A percentile compares a stretch with the other conserved stretches of the same genome.
Conservation (phyloP, 2,113 vertebrate genomes). For the Pseudorhombus dupliciocellatus region DNA sequence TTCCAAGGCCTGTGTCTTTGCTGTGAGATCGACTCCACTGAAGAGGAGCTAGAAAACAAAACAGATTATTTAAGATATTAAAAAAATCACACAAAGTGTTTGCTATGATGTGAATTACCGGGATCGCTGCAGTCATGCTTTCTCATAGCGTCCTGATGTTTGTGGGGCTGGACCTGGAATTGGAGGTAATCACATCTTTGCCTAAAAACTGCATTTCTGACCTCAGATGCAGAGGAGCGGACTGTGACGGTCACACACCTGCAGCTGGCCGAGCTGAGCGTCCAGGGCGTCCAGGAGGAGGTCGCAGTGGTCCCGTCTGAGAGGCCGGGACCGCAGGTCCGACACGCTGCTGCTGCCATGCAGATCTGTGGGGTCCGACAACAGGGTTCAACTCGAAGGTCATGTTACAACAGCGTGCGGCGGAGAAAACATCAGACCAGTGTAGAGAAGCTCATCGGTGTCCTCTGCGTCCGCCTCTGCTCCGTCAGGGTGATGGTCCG, state of each 20-base stretch:
- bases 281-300: constrained; percentile 75
- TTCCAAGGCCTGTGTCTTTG: constrained; percentile 76
- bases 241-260: constrained; percentile 62
- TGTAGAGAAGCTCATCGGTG: constrained; percentile 53
- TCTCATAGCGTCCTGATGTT: constrained; percentile 2
- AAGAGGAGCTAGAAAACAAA: constrained; percentile 51
- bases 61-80: not conserved
- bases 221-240: not conserved
- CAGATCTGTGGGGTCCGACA: constrained; percentile 41
- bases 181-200: constrained; percentile 5
- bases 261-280: constrained; percentile 65
- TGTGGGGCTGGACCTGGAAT: constrained; percentile 57
- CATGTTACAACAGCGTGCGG: not conserved
- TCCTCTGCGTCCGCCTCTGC: constrained; percentile 35
- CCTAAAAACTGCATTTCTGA: not conserved
- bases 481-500: constrained; percentile 16
- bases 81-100: not conserved
- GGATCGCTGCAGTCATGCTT: constrained; percentile 4
- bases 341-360: constrained; percentile 5
- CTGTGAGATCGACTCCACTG: constrained; percentile 58
- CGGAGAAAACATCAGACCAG: constrained; percentile 56
- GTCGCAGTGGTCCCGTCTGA: constrained; percentile 63
- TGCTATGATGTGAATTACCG: constrained; percentile 49
- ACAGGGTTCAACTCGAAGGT: not conserved
- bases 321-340: not conserved